These are phyloP conservation scores for Pangasius sanitwongsei DNA, from an alignment of 2,797 vertebrate species.

Conservation along the genomic window DNA sequence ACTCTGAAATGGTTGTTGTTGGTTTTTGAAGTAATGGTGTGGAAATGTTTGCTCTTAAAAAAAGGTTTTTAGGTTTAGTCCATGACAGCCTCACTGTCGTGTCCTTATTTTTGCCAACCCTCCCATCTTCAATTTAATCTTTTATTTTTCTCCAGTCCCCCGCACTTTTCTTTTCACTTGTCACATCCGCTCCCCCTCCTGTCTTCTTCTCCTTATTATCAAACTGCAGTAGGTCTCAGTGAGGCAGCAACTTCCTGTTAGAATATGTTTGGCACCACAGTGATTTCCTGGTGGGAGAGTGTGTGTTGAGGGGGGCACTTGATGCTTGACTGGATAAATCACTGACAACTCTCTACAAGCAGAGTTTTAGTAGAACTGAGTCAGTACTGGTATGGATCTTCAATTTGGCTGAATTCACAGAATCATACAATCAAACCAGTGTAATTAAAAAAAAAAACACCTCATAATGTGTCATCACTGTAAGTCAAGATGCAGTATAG, in stretches of 20 bases:
- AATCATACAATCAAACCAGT: not conserved
- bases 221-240: slow-evolving; percentile 45
- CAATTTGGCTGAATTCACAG: not conserved
- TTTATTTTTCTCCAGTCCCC: slow-evolving; percentile 14
- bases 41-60: not conserved
- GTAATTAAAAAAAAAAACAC: not conserved
- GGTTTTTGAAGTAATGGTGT: not conserved
- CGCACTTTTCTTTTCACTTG: slow-evolving; percentile 37
- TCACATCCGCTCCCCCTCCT: slow-evolving; percentile 36
- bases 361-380: not conserved
- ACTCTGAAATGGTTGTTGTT: not conserved
- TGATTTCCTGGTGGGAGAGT: slow-evolving; percentile 32
- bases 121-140: not conserved
- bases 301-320: slow-evolving; percentile 10
- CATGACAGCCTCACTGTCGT: not conserved
- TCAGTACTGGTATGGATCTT: not conserved
- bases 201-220: slow-evolving; percentile 43
- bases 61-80: not conserved
- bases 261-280: slow-evolving; percentile 47
- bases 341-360: slow-evolving; percentile 5
- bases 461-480: not conserved
- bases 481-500: not conserved
- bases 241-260: slow-evolving; percentile 44
- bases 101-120: not conserved
- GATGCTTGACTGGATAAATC: slow-evolving; percentile 26